A percentile compares a stretch with the other conserved stretches of the same genome.
Conservation (phyloP, 2,113 vertebrate genomes). For the Shinisaurus crocodilurus region DNA sequence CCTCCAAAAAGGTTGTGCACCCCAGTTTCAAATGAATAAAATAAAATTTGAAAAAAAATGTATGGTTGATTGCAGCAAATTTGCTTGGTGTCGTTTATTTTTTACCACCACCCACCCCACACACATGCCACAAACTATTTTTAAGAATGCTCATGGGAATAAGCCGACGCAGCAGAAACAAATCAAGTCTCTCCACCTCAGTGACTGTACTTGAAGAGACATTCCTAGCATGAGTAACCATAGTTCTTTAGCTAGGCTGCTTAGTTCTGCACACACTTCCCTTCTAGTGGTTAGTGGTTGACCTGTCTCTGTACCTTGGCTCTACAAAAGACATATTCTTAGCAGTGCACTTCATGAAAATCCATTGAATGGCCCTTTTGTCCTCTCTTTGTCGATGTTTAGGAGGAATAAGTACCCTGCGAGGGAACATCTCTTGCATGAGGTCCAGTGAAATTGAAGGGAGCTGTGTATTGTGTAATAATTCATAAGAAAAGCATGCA, state of each 20-base stretch:
- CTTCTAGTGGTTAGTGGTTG: slow-evolving; percentile 65
- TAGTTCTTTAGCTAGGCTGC: slow-evolving; percentile 24
- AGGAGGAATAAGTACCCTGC: background rate
- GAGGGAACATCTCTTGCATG: background rate
- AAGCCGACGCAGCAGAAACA: slow-evolving; percentile 2
- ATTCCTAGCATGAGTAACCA: background rate
- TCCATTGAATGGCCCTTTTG: slow-evolving; percentile 52
- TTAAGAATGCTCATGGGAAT: slow-evolving; percentile 23
- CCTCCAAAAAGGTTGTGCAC: background rate
- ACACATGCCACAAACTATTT: background rate
- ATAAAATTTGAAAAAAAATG: background rate
- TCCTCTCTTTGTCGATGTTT: slow-evolving; percentile 41
- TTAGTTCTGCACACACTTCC: slow-evolving; percentile 51
- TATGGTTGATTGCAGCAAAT: background rate
- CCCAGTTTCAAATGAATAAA: background rate
- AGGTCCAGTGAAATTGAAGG: background rate
- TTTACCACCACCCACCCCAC: background rate
- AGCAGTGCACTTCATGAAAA: slow-evolving; percentile 38
- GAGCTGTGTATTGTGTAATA: background rate
- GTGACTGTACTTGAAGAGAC: background rate
- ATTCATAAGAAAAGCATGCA: background rate
- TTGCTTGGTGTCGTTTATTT: background rate
- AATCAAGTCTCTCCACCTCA: background rate
- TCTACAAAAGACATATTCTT: slow-evolving; percentile 58
- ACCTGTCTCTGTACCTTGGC: slow-evolving; percentile 53